Evolutionary conservation across 2,113 vertebrate species (phyloP).

Genomic region (Cepphus grylle): DNA sequence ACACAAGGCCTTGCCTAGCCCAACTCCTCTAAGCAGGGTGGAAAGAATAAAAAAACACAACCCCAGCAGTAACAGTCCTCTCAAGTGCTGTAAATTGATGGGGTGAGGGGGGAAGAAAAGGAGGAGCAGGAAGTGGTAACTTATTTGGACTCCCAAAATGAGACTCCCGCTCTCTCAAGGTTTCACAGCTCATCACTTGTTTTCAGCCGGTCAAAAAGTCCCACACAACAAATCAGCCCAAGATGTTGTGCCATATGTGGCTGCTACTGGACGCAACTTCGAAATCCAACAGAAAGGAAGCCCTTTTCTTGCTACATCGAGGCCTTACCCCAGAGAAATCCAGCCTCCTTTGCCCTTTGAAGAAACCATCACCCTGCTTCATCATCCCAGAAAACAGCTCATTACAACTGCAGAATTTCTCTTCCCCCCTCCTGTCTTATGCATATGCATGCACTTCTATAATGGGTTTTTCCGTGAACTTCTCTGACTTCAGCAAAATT

Average conservation of each 20-base stretch:
- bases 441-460: not conserved
- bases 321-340: not conserved
- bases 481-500: not conserved
- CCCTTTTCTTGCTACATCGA: not conserved
- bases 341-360: not conserved
- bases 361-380: not conserved
- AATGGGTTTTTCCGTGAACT: not conserved
- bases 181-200: not conserved
- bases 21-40: not conserved
- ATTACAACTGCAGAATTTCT: not conserved
- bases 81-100: not conserved
- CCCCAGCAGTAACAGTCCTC: not conserved
- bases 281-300: not conserved
- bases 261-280: not conserved
- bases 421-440: not conserved
- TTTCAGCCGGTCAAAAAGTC: not conserved
- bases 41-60: not conserved
- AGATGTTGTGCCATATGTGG: too few species aligned
- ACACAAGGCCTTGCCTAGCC: not conserved
- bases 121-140: conserved; percentile 35
- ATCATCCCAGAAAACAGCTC: not conserved
- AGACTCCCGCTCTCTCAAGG: not conserved
- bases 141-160: not conserved
- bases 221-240: not conserved
- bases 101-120: not conserved